phyloP scores from a whole-genome alignment of 2,113 vertebrate genomes.

The Perca schrenkii region DNA sequence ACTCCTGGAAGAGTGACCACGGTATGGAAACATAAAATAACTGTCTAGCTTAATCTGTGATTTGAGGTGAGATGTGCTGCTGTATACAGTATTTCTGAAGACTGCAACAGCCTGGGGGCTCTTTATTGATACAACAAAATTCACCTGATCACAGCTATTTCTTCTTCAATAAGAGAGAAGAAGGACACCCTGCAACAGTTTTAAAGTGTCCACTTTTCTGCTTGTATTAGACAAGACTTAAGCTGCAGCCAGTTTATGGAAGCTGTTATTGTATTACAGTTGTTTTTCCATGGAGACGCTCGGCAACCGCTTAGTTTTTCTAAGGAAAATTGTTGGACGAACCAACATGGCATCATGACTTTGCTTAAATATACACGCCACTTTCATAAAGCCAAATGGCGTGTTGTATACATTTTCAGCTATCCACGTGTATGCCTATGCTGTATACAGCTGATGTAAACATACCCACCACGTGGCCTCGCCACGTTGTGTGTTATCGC shows the following conservation, averaged over 20 bases:
- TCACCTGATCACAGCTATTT: slow-evolving; percentile 30
- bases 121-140: slow-evolving; percentile 24
- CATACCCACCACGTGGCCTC: no score
- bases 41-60: not conserved
- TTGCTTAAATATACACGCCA: no score
- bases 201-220: not conserved
- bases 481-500: no score
- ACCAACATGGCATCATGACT: not conserved
- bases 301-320: not conserved
- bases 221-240: not conserved
- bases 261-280: not conserved
- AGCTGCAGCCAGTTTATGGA: slow-evolving; percentile 6
- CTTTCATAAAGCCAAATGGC: no score
- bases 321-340: not conserved
- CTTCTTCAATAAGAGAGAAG: slow-evolving; percentile 20
- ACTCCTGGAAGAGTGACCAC: not conserved
- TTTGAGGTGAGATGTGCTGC: not conserved
- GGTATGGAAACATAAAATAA: not conserved
- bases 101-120: not conserved
- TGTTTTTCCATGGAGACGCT: slow-evolving; percentile 8
- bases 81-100: not conserved
- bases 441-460: no score
- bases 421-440: no score
- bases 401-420: no score
- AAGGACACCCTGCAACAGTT: not conserved